Evolutionary conservation across 2,113 vertebrate species (phyloP).

Genomic region (Willisornis vidua): DNA sequence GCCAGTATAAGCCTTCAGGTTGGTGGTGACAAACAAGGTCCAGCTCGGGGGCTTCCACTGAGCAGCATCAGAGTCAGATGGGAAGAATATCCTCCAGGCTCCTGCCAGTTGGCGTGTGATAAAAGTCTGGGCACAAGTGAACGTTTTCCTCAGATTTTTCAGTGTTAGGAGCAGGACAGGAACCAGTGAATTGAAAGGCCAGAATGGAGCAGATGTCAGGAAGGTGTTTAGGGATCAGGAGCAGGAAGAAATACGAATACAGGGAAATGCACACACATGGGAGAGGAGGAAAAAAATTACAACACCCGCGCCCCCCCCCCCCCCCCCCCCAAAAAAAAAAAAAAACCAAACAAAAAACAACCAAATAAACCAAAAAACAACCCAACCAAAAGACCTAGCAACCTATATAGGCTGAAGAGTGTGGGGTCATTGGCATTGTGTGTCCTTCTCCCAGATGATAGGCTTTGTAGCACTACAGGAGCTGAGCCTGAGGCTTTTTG

Average conservation of each 20-base stretch:
- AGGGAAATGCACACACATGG: neutral
- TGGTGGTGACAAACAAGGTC: neutral
- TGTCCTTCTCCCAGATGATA: neutral
- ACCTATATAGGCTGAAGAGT: neutral
- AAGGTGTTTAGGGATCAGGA: neutral
- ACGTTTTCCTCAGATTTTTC: neutral
- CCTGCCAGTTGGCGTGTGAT: neutral
- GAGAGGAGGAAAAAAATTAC: neutral
- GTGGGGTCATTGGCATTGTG: neutral
- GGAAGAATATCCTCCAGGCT: neutral
- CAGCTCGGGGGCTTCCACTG: neutral
- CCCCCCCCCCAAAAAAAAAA: too few relatives aligned
- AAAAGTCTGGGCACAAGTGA: neutral
- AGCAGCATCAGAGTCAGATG: neutral
- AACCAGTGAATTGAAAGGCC: neutral
- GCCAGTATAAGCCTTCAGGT: neutral
- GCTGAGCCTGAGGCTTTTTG: neutral
- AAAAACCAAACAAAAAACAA: too few relatives aligned
- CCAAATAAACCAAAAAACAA: neutral
- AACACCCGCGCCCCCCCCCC: too few relatives aligned
- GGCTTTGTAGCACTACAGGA: neutral
- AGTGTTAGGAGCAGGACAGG: accelerated
- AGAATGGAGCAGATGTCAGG: neutral
- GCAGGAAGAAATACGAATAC: neutral
- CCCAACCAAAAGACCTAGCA: neutral